These are phyloP conservation scores for Magallana nippona DNA, from an alignment of 2,888 invertebrate species.

Conservation along the genomic window DNA sequence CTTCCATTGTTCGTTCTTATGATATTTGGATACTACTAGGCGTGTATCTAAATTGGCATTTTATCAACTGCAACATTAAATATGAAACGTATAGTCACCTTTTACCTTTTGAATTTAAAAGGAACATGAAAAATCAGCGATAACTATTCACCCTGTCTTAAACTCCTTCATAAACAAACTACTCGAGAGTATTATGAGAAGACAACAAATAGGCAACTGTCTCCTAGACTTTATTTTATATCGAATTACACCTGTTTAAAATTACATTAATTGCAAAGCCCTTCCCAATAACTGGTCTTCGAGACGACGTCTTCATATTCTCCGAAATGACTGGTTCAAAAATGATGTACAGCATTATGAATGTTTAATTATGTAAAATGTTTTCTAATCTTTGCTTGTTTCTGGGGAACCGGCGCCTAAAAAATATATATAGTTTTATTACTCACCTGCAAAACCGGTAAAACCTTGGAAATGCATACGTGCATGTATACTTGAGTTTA, in stretches of 20 bases:
- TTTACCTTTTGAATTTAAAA: not conserved
- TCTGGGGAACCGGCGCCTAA: too few species aligned
- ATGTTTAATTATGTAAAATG: too few species aligned
- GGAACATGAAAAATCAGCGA: not conserved
- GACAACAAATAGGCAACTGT: constrained; percentile 21
- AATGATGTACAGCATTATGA: too few species aligned
- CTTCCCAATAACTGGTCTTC: not conserved
- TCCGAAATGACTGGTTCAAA: too few species aligned
- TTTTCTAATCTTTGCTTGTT: too few species aligned
- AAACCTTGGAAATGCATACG: too few species aligned
- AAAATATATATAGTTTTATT: too few species aligned
- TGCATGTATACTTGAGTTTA: too few species aligned
- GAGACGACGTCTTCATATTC: too few species aligned
- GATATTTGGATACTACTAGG: constrained; percentile 23
- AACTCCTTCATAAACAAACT: constrained; percentile 12
- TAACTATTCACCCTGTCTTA: constrained; percentile 11
- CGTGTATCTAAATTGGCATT: constrained; percentile 25
- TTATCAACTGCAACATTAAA: constrained; percentile 9
- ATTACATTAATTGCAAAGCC: not conserved
- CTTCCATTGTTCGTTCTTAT: constrained; percentile 1
- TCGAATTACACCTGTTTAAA: not conserved
- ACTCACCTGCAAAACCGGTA: too few species aligned
- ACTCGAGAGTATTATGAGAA: not conserved
- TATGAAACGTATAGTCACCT: constrained; percentile 4
- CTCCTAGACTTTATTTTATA: constrained; percentile 26